Base-by-base conservation (phyloP, 1,140 invertebrate genomes). In the Chrysomallon squamiferum region DNA sequence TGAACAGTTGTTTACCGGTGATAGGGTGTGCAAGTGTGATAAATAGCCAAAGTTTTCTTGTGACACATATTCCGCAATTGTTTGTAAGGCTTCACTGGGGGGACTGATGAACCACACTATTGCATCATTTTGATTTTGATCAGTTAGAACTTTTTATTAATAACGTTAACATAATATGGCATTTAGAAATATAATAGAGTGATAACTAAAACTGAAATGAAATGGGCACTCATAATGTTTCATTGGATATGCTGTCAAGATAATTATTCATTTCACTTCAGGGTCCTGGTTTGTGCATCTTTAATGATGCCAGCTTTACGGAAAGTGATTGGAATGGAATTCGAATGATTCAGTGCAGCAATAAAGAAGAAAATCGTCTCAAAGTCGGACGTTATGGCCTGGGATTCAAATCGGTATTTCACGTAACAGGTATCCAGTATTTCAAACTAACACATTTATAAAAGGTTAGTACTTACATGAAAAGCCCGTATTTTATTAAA, bases 361-460 rank as follows among this genome's bases (percentile, higher is more conserved):
- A 73, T 29, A 81, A 81, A 62, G 68, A 79, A 38, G 49, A 69
- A n/a, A 74, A 79, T 52, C 69, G 68, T 20, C n/a, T n/a, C n/a
- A 79, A 80, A 68, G 73, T 80, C 29, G 79, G 79, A 27, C 70
- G 75, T 35, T 81, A 77, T 61, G 79, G 79, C 38, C 71, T 79
- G 30, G 78, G 79, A 5, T 81, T 81, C 69, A 80, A 81, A 38
- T 81, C 79, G 15, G 76, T 81, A 13, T 81, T 80, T 57, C 79
- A 81, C 62, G 65, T 81, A 22, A 81, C 79, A 73, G 79, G 79
- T 80, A 67, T 29, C 33, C 22, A n/a, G 13, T 27, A 9, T 32
- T 38, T 4, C 22, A 25, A 22, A 22, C 25, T 11, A 43, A n/a
- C 41, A 11, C 0, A 15, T 43, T 13, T 60, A 20, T 60, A 60